A percentile compares a stretch with the other conserved stretches of the same genome.
phyloP scores from a whole-genome alignment of 2,113 vertebrate species.

The Ictalurus furcatus region DNA sequence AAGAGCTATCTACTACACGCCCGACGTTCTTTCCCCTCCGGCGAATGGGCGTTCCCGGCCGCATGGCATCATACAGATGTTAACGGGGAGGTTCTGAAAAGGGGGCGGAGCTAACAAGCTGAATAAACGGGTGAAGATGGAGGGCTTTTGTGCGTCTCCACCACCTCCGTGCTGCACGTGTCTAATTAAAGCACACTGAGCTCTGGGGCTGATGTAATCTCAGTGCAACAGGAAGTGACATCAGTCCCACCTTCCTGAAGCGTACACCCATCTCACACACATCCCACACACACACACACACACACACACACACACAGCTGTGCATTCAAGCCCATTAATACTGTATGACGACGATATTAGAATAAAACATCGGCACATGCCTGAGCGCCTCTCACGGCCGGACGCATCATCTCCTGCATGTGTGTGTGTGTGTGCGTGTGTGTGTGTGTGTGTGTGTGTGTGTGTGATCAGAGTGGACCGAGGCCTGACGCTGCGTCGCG shows the following conservation, averaged over 20 bases:
- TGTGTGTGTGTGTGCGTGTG: not conserved
- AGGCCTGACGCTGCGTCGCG: not conserved
- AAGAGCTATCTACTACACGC: not conserved
- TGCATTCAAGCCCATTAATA: not conserved
- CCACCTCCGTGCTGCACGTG: no score
- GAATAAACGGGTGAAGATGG: not conserved
- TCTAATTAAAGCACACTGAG: slow-evolving; percentile 6
- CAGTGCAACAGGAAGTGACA: slow-evolving; percentile 21
- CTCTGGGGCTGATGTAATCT: slow-evolving; percentile 12
- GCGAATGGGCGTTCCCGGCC: not conserved
- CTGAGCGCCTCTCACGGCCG: not conserved
- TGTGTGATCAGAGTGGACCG: not conserved
- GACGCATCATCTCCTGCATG: not conserved
- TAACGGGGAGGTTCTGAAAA: not conserved
- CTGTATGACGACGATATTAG: not conserved
- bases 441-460: not conserved
- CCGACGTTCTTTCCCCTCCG: not conserved
- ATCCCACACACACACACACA: slow-evolving; percentile 12
- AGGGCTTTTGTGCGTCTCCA: not conserved
- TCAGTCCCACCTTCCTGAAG: not conserved
- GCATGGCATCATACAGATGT: not conserved
- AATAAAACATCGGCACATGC: slow-evolving; percentile 30
- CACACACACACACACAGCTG: slow-evolving; percentile 2
- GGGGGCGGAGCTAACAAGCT: not conserved
- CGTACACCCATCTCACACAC: not conserved